These are phyloP conservation scores for Drosophila cognata DNA, from an alignment of 2,888 invertebrate genomes.

Conservation along the genomic window DNA sequence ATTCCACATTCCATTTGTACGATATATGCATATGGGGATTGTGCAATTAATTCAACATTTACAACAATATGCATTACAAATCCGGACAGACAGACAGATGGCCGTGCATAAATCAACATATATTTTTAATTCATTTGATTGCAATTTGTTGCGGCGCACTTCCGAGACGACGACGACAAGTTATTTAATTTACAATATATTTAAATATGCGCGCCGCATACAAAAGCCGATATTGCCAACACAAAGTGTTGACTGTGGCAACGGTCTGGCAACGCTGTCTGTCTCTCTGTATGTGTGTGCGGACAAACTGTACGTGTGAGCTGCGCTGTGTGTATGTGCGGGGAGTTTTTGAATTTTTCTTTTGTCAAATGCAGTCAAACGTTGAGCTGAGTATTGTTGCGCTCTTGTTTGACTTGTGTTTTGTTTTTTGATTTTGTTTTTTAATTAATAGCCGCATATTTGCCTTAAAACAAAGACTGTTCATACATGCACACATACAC, in stretches of 20 bases:
- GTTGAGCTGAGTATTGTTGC: conserved; percentile 32
- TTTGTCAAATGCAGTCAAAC: conserved; percentile 63
- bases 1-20: conserved; percentile 26
- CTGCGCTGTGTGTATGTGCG: conserved; percentile 30
- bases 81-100: conserved; percentile 24
- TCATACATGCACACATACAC: conserved; percentile 20
- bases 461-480: conserved; percentile 69
- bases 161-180: conserved; percentile 17
- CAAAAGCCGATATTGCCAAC: conserved; percentile 54
- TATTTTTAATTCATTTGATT: conserved; percentile 54
- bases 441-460: conserved; percentile 80
- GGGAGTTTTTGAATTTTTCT: conserved; percentile 56
- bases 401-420: conserved; percentile 13
- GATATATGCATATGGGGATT: conserved; percentile 57
- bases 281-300: background rate
- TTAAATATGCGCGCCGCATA: conserved; percentile 62
- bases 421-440: conserved; percentile 58
- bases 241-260: conserved; percentile 38
- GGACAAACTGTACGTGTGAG: conserved; percentile 61
- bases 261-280: conserved; percentile 54
- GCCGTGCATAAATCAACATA: conserved; percentile 56
- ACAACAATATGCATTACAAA: conserved; percentile 63
- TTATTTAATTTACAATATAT: conserved; percentile 47
- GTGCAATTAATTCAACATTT: conserved; percentile 78
- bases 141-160: conserved; percentile 46